Percentiles rank a stretch among this genome's conserved stretches.
These are phyloP conservation scores for Leptinotarsa texana DNA, from an alignment of 1,140 invertebrate genomes.

Conservation along the genomic window DNA sequence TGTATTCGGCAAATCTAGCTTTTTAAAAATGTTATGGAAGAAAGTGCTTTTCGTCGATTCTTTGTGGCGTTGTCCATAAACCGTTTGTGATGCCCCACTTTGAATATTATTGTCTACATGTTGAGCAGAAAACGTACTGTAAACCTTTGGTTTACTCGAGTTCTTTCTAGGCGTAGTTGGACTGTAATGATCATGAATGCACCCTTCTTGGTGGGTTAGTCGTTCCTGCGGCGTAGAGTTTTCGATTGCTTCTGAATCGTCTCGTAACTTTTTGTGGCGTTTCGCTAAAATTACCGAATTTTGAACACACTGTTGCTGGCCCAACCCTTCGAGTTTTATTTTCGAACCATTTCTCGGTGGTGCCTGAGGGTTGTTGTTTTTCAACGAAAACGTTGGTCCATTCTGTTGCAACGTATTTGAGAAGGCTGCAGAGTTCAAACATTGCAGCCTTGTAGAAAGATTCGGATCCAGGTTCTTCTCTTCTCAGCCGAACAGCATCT, in stretches of 20 bases:
- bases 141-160: neutral
- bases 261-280: constrained; percentile 28
- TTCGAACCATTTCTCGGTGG: constrained; percentile 2
- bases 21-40: neutral
- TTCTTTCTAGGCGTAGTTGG: constrained; percentile 30
- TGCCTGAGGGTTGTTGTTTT: neutral
- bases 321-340: neutral
- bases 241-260: constrained; percentile 23
- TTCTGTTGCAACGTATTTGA: constrained; percentile 23
- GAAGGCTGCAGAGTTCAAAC: constrained; percentile 35
- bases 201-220: constrained; percentile 31
- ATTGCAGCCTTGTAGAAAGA: constrained; percentile 34
- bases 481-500: constrained; percentile 4
- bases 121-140: neutral
- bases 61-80: neutral
- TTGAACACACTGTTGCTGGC: constrained; percentile 30
- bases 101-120: neutral
- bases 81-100: neutral
- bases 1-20: neutral
- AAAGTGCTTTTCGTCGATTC: neutral
- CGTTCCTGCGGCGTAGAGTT: constrained; percentile 3
- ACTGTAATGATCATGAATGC: constrained; percentile 49
- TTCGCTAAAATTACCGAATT: constrained; percentile 38
- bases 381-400: constrained; percentile 17
- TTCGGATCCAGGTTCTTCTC: constrained; percentile 30